Evolutionary conservation across 2,797 vertebrate species (phyloP).

Genomic region (Pygocentrus nattereri): DNA sequence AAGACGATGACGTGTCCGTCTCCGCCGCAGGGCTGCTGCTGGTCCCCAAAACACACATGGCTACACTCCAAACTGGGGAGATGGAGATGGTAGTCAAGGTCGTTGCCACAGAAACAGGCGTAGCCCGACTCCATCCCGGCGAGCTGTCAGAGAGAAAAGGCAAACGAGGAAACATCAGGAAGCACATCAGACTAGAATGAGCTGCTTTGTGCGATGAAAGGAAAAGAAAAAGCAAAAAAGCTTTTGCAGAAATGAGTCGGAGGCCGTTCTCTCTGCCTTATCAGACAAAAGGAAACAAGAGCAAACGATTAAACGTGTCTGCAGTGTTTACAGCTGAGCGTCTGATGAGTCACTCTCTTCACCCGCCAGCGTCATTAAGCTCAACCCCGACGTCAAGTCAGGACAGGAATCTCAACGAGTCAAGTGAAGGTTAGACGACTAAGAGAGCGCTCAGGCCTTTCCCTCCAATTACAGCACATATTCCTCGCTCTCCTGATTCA

Average conservation of each 20-base stretch:
- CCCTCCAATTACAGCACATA: background rate
- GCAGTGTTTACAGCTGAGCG: background rate
- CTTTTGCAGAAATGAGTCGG: background rate
- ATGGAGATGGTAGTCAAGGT: conserved; percentile 87
- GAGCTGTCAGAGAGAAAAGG: conserved; percentile 76
- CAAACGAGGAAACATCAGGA: background rate
- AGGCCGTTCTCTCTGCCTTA: background rate
- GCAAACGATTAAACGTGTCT: background rate
- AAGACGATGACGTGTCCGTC: conserved; percentile 96
- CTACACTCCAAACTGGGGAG: conserved; percentile 92
- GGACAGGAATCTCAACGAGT: background rate
- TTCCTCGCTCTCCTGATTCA: background rate
- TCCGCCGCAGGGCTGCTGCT: conserved; percentile 94
- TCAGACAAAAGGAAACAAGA: background rate
- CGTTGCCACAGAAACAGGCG: conserved; percentile 96
- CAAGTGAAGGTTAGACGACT: background rate
- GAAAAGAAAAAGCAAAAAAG: background rate
- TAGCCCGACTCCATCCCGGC: conserved; percentile 98
- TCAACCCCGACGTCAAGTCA: background rate
- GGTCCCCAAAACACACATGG: conserved; percentile 97
- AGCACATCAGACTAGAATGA: conserved; percentile 49
- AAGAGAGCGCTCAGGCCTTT: background rate
- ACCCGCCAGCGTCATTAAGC: background rate
- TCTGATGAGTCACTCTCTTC: background rate
- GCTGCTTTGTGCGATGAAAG: background rate